Conservation (phyloP, 2,888 invertebrate genomes). For the Nomada ruficornis region DNA sequence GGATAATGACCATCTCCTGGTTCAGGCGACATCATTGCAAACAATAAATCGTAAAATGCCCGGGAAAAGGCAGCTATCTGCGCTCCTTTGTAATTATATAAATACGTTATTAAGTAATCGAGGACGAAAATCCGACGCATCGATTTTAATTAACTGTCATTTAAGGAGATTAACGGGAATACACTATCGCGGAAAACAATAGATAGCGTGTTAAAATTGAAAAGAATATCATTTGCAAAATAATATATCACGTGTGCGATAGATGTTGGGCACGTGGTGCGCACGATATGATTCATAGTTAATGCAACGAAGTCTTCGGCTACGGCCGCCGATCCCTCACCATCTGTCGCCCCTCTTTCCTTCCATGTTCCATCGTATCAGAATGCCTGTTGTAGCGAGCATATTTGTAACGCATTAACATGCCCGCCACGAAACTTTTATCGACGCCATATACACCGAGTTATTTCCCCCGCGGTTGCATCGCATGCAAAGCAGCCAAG, state of each 20-base stretch:
- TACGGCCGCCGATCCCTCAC: not conserved
- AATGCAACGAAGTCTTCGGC: not conserved
- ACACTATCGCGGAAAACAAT: no score
- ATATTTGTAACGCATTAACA: constrained; percentile 54
- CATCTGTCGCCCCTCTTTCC: constrained; percentile 16
- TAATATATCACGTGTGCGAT: not conserved
- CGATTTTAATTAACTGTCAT: no score
- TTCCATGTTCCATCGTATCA: not conserved
- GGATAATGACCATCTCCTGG: no score
- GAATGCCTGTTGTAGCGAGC: constrained; percentile 1
- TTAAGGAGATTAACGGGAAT: no score
- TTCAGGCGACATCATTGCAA: no score
- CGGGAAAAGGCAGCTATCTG: no score
- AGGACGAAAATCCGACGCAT: no score
- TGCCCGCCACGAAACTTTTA: constrained; percentile 56
- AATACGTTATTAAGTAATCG: no score
- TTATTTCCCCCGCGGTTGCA: constrained; percentile 61
- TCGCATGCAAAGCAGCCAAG: constrained; percentile 59
- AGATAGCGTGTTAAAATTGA: no score
- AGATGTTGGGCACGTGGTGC: not conserved
- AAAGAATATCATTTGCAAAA: no score
- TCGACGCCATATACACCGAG: constrained; percentile 48
- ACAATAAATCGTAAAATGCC: no score
- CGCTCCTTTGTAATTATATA: no score
- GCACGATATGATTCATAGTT: not conserved